These are phyloP conservation scores for Mesoclemmys tuberculata DNA, from an alignment of 2,113 vertebrate species.

Conservation along the genomic window DNA sequence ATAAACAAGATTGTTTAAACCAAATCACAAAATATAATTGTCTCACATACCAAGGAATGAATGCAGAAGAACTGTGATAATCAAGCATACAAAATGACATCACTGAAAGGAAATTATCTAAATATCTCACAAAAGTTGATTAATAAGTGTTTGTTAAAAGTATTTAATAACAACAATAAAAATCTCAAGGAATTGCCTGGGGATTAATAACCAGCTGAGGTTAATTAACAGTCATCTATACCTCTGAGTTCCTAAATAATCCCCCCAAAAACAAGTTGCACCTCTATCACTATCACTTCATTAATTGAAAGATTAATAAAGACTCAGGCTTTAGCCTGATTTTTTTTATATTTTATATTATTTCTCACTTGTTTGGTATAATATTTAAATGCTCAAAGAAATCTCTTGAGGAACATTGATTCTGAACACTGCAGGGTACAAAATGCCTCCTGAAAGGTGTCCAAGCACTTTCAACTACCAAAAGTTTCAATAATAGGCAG, in stretches of 20 bases:
- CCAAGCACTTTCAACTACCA: not conserved
- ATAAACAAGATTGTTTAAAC: not conserved
- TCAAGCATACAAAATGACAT: not conserved
- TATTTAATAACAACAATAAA: conserved; percentile 30
- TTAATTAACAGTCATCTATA: conserved; percentile 15
- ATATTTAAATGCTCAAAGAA: not conserved
- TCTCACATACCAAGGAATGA: not conserved
- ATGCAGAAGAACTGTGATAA: not conserved
- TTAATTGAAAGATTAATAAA: conserved; percentile 18
- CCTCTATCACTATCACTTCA: not conserved
- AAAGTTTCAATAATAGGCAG: not conserved
- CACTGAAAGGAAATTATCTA: not conserved
- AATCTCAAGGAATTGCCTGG: not conserved
- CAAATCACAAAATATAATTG: not conserved
- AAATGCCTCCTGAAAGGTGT: not conserved
- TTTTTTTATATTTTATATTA: not conserved
- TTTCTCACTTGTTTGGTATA: not conserved
- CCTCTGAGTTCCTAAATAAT: not conserved
- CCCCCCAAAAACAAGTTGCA: not conserved
- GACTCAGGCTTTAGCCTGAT: conserved; percentile 11
- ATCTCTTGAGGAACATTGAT: not conserved
- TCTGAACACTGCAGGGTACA: not conserved
- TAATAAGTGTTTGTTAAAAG: not conserved
- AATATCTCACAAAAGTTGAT: not conserved
- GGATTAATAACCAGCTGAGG: not conserved